These are phyloP conservation scores for Drosophila pruinosa DNA, from an alignment of 1,140 invertebrate genomes.

Conservation along the genomic window DNA sequence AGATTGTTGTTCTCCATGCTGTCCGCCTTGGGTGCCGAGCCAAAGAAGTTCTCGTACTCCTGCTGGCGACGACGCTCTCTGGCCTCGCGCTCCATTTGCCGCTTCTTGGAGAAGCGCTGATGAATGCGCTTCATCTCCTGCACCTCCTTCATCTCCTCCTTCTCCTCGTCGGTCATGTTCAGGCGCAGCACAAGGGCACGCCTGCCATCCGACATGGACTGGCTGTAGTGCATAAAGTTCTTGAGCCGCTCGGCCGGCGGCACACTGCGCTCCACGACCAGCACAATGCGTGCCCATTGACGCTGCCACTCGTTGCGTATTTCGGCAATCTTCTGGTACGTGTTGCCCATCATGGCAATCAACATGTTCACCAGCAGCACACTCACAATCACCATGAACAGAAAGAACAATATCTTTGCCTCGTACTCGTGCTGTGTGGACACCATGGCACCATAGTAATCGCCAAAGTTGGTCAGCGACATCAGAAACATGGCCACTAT, in stretches of 20 bases:
- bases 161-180: conserved; percentile 93
- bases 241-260: conserved; percentile 92
- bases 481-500: conserved; percentile 99
- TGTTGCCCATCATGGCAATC: conserved; percentile 99
- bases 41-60: conserved; percentile 81
- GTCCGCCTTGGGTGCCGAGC: conserved; percentile 51
- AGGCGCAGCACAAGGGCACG: conserved; percentile 93
- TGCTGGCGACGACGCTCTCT: conserved; percentile 62
- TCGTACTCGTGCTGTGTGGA: conserved; percentile 93
- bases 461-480: conserved; percentile 98
- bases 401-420: conserved; percentile 95
- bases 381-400: conserved; percentile 98
- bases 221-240: conserved; percentile 95
- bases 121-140: conserved; percentile 95
- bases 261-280: conserved; percentile 97
- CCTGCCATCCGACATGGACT: conserved; percentile 96
- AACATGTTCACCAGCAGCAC: conserved; percentile 98
- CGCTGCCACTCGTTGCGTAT: conserved; percentile 99
- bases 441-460: conserved; percentile 95
- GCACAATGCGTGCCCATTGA: conserved; percentile 98
- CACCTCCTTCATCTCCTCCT: conserved; percentile 96
- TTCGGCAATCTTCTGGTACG: conserved; percentile 98
- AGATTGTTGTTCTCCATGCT: conserved; percentile 66
- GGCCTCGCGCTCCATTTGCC: conserved; percentile 83
- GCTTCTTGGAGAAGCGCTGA: conserved; percentile 88